phyloP scores from a whole-genome alignment of 1,140 invertebrate species.

The Frieseomelitta varia region DNA sequence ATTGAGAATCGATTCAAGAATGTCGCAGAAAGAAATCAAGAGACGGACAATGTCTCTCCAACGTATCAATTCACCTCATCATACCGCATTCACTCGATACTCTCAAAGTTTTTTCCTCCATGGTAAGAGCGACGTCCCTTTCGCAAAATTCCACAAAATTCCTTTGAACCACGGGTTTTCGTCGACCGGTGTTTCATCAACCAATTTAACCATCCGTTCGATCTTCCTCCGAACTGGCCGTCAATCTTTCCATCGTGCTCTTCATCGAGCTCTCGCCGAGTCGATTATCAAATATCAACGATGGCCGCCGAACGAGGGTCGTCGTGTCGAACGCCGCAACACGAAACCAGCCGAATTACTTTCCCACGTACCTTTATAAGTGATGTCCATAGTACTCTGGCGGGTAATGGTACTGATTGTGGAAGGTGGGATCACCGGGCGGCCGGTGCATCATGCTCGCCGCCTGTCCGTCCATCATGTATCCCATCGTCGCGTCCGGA shows the following conservation, averaged over 20 bases:
- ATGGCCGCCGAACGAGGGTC: too few species aligned
- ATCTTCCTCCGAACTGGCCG: neutral
- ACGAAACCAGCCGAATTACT: neutral
- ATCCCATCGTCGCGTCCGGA: conserved; percentile 96
- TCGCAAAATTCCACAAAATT: too few species aligned
- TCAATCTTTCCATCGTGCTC: conserved; percentile 23
- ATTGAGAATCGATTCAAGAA: too few species aligned
- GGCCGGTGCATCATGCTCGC: conserved; percentile 96
- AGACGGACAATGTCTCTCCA: too few species aligned
- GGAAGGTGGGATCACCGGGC: conserved; percentile 93
- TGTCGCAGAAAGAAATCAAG: too few species aligned
- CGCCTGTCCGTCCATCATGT: conserved; percentile 97
- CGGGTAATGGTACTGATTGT: conserved; percentile 95
- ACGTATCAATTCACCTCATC: too few species aligned
- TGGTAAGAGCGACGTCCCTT: too few species aligned
- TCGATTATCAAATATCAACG: conserved; percentile 22
- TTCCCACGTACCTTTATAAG: conserved; percentile 85
- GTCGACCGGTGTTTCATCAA: neutral
- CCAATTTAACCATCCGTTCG: conserved; percentile 3
- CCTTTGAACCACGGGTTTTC: too few species aligned
- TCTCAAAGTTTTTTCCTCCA: too few species aligned
- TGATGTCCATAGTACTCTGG: conserved; percentile 95
- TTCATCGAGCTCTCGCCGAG: conserved; percentile 2
- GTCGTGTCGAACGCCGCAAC: conserved; percentile 4
- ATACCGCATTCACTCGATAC: too few species aligned